A percentile compares a stretch with the other conserved stretches of the same genome.
Evolutionary conservation across 2,797 vertebrate species (phyloP).

Genomic region (Neostethus bicornis): DNA sequence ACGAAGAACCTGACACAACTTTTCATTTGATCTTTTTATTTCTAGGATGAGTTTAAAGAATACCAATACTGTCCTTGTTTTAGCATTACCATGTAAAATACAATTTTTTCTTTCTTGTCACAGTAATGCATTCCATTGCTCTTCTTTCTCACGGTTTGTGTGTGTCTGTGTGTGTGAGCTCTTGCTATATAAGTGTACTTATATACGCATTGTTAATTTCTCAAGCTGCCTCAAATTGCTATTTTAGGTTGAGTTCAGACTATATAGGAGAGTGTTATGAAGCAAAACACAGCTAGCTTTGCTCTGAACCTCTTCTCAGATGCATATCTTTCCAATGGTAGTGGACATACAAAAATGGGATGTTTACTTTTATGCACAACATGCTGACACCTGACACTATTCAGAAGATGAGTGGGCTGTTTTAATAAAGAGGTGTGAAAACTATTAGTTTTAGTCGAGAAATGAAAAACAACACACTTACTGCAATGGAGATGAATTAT

Average conservation of each 20-base stretch:
- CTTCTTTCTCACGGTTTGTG: not conserved
- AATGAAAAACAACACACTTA: not conserved
- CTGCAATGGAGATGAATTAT: not conserved
- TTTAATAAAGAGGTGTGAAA: not conserved
- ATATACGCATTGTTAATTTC: not conserved
- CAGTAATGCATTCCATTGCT: not conserved
- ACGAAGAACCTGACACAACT: slow-evolving; percentile 11
- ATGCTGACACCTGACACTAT: not conserved
- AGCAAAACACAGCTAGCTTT: not conserved
- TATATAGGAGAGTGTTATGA: not conserved
- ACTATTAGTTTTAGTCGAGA: not conserved
- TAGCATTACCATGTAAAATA: slow-evolving; percentile 14
- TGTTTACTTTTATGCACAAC: not conserved
- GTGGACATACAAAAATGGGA: not conserved
- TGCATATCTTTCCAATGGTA: not conserved
- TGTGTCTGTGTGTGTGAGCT: not conserved
- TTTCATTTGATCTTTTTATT: not conserved
- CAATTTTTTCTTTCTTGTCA: slow-evolving; percentile 3
- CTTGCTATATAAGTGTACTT: not conserved
- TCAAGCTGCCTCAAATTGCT: not conserved
- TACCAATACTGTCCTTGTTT: slow-evolving; percentile 2
- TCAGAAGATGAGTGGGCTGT: not conserved
- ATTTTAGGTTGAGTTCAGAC: not conserved
- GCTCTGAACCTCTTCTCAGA: not conserved
- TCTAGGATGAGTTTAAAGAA: not conserved